Base-by-base conservation (phyloP, 2,888 invertebrate genomes). In the Melipona bicolor region DNA sequence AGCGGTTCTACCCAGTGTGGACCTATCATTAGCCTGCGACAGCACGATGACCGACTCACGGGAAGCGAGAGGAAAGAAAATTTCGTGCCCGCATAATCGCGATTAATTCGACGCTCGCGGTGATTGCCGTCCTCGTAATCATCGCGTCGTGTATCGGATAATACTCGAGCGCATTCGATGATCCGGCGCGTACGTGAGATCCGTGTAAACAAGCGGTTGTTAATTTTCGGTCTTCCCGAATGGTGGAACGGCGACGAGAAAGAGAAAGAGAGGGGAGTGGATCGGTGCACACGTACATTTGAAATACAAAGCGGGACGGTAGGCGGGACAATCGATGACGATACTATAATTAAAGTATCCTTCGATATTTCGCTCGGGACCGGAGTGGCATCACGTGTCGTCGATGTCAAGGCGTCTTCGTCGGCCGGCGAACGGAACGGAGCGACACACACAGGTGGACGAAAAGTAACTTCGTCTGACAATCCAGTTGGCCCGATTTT, bases 321-420 rank as follows among this genome's bases (percentile, higher is more conserved):
- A 32, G 68, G 52, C 69, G 54, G 50, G 13, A 27, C 62, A 49
- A 81, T 81, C 83, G 81, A 81, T 77, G 49, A 65, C 65, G 71
- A 24, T 71, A 67, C 76, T 83, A 81, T 81, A 83, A 83, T 83
- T 83, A 83, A 83, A 72, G 61, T 69, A 77, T 81, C 83, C 76
- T 73, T 81, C 81, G 81, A 73, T 77, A 52, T 81, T 68, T 77
- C 49, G 74, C 67, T 72, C 36, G 67, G n/a, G 65, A 54, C 17
- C 43, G 27, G 43, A 65, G 74, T 17, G 54, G 36, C 65, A 15
- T 27, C 24, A 50, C 61, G 56, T 54, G 61, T 56, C 67, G 68
- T 49, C 64, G 77, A 36, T 56, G 52, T 27, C 59, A 49, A 79
- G 27, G 75, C 17, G 69, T 64, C 69, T 69, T n/a, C 52, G 52